Conservation (phyloP, 92 coral and sea anemone genomes). For the Palythoa heliodiscus region DNA sequence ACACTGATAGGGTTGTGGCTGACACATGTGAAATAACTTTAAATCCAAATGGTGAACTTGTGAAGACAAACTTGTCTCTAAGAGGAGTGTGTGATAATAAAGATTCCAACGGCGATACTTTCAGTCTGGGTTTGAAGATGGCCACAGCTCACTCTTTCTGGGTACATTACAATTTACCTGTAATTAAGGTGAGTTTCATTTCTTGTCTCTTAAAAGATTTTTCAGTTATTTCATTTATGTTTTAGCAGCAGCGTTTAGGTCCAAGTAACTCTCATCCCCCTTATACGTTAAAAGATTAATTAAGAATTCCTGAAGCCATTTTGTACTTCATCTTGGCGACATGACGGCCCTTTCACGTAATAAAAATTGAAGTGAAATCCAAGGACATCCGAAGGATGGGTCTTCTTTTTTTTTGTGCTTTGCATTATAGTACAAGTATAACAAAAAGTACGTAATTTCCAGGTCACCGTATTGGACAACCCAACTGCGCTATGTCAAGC, state of each 20-base stretch:
- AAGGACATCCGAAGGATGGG: neutral
- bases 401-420: too few relatives aligned
- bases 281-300: too few relatives aligned
- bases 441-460: neutral
- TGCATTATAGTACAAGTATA: too few relatives aligned
- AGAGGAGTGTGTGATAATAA: neutral
- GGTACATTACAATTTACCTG: neutral
- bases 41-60: neutral
- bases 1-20: neutral
- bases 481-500: conserved; percentile 6
- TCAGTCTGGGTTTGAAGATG: neutral
- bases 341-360: too few relatives aligned
- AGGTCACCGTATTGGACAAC: neutral
- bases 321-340: too few relatives aligned
- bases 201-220: neutral
- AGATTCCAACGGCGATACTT: neutral
- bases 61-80: neutral
- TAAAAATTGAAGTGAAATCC: too few relatives aligned
- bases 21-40: neutral
- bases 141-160: neutral
- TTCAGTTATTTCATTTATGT: neutral
- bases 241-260: neutral
- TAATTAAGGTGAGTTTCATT: neutral
- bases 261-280: neutral
- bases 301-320: too few relatives aligned